Base-by-base conservation (phyloP, 2,797 vertebrate genomes). In the Pantherophis vulpinus region DNA sequence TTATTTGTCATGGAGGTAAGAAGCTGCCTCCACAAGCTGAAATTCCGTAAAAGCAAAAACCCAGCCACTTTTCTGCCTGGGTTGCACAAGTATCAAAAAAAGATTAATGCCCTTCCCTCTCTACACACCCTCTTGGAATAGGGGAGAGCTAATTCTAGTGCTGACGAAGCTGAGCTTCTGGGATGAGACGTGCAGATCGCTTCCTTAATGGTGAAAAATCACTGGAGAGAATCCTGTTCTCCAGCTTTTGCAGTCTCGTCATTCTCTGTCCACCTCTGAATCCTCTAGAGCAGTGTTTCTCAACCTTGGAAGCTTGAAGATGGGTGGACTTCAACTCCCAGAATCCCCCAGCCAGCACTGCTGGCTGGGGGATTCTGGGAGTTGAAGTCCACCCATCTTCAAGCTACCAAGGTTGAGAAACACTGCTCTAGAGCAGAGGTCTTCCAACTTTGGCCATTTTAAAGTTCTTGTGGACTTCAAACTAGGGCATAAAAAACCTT, bases 21-120 rank as follows among this genome's bases (percentile, higher is more conserved):
- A 37, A 60, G 61, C 79, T 74, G 61, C 54, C 86, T 87, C 70
- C 54, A 32, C 27, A 87, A 74, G 70, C 32, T 42, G 92, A 2
- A 16, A 1, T 37, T 2, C 32, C 37, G 55, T 9, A 55, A 90
- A 86, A 2, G 25, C 8, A n/a, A 87, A 59, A n/a, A n/a, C 11
- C 32, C 20, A n/a, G 42, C 93, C 54, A 61, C 86, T 91, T 93
- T 93, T 91, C 86, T 93, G 93, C 90, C 90, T 55, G 42, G n/a
- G 14, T 18, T 74, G 61, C 90, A 91, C 54, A 91, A 88, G 56
- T 13, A 61, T 29, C 42, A 60, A 47, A 55, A 61, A 61, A 91
- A 91, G 92, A 93, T 93, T 93, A 91, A 93, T 88, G 61, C 83
- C 27, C 51, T 79, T 47, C 61, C 61, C 74, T 32, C 74, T 32